A percentile compares a stretch with the other conserved stretches of the same genome.
Evolutionary conservation across 2,113 vertebrate genomes (phyloP).

Genomic region (Cottus gobio): DNA sequence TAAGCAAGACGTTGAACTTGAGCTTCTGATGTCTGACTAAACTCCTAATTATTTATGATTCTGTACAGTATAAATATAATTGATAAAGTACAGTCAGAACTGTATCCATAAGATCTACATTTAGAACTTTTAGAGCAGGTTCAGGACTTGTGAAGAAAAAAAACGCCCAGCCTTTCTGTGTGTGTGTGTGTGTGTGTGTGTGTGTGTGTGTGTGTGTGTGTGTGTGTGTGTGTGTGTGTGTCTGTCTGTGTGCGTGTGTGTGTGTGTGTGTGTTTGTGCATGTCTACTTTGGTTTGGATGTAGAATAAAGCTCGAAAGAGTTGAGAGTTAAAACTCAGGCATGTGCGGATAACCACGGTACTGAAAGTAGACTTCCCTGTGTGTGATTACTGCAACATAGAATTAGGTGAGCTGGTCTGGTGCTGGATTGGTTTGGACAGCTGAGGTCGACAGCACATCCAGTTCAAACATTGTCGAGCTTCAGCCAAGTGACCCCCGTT

Average conservation of each 20-base stretch:
- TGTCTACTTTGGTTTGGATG: not conserved
- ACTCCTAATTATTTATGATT: not conserved
- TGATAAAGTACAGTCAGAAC: not conserved
- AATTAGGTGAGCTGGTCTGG: slow-evolving; percentile 50
- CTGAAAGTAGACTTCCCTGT: slow-evolving; percentile 46
- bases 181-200: not conserved
- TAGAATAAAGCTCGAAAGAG: slow-evolving; percentile 14
- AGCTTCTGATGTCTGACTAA: not conserved
- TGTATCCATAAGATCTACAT: not conserved
- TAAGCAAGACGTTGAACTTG: not conserved
- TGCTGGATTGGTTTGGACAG: slow-evolving; percentile 19
- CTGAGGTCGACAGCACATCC: slow-evolving; percentile 44
- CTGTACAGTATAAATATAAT: not conserved
- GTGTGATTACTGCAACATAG: slow-evolving; percentile 52
- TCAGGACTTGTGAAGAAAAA: not conserved
- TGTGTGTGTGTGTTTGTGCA: not conserved
- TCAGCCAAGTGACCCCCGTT: slow-evolving; percentile 29
- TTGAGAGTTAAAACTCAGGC: slow-evolving; percentile 18
- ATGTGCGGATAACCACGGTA: slow-evolving; percentile 12
- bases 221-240: not conserved
- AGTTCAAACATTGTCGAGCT: slow-evolving; percentile 26
- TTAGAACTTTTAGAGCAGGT: not conserved
- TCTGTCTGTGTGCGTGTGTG: not conserved
- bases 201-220: not conserved
- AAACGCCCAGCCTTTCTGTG: not conserved